phyloP scores from a whole-genome alignment of 2,113 vertebrate genomes.

The Hylia prasina region DNA sequence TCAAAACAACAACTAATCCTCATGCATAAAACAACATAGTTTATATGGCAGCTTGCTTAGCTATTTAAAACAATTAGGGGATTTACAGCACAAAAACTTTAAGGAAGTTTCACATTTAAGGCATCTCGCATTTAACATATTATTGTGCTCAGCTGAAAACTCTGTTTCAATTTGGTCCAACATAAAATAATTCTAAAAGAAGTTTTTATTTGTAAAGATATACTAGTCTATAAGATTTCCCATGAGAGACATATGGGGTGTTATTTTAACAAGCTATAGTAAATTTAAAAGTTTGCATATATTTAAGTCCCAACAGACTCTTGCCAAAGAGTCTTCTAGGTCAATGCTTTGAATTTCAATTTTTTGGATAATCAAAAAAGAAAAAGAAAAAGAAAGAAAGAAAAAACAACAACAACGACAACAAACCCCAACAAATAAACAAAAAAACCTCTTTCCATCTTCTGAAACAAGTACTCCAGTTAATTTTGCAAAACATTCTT shows the following conservation, averaged over 20 bases:
- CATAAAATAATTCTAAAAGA: not conserved
- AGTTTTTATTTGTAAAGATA: not conserved
- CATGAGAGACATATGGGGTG: not conserved
- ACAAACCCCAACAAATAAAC: not conserved
- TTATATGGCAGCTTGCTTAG: not conserved
- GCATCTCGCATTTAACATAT: not conserved
- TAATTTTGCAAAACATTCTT: not conserved
- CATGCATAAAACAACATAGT: not conserved
- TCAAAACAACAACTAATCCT: not conserved
- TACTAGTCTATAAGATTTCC: not conserved
- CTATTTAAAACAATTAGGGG: not conserved
- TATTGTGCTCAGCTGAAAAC: not conserved
- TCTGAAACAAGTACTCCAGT: not conserved
- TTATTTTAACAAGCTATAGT: not conserved
- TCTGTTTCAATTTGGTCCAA: not conserved
- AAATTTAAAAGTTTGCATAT: not conserved
- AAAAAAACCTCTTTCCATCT: rapidly evolving
- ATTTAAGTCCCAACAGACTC: not conserved
- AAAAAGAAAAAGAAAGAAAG: not conserved
- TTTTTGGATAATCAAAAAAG: not conserved
- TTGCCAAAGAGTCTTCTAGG: not conserved
- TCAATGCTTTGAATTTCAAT: not conserved
- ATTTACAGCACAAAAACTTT: not conserved
- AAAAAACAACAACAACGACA: not conserved
- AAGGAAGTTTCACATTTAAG: not conserved